A percentile compares a stretch with the other conserved stretches of the same genome.
Evolutionary conservation across 2,888 invertebrate genomes (phyloP).

Genomic region (Cremastinae sp.): DNA sequence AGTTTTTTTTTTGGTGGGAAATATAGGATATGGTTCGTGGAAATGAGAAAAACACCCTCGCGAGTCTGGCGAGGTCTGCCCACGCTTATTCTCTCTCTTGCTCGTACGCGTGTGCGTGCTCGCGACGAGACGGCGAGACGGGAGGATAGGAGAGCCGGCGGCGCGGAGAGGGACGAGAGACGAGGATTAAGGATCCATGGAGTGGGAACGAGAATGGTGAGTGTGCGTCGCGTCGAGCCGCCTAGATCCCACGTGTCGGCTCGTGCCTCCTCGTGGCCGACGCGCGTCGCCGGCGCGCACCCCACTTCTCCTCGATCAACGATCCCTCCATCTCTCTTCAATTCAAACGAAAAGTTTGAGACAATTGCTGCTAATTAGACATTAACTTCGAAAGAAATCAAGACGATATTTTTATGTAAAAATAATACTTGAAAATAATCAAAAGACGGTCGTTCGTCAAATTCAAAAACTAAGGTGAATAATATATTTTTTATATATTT

Average conservation of each 20-base stretch:
- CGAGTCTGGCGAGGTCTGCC: slow-evolving; percentile 50
- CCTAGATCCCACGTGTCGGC: slow-evolving; percentile 73
- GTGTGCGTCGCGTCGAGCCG: slow-evolving; percentile 65
- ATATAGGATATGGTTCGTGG: too few relatives aligned
- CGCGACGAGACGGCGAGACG: slow-evolving; percentile 68
- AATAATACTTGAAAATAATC: too few relatives aligned
- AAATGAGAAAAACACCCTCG: slow-evolving; percentile 60
- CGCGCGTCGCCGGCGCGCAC: slow-evolving; percentile 67
- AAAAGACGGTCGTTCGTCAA: too few relatives aligned
- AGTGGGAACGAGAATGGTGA: slow-evolving; percentile 62
- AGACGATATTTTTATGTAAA: too few relatives aligned
- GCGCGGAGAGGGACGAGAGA: slow-evolving; percentile 47
- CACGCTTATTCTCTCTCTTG: slow-evolving; percentile 57
- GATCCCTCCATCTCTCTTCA: neutral
- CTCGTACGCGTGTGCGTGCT: slow-evolving; percentile 48
- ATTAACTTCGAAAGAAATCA: too few relatives aligned
- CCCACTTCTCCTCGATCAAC: slow-evolving; percentile 57
- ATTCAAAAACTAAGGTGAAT: too few relatives aligned
- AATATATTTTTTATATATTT: too few relatives aligned
- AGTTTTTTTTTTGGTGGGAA: too few relatives aligned
- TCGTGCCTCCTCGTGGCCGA: slow-evolving; percentile 73
- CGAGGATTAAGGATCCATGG: slow-evolving; percentile 10
- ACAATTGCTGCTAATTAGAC: neutral
- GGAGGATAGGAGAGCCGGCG: slow-evolving; percentile 58
- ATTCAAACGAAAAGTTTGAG: neutral